A percentile compares a stretch with the other conserved stretches of the same genome.
phyloP scores from a whole-genome alignment of 2,888 invertebrate genomes.

The Pilophorus perplexus region DNA sequence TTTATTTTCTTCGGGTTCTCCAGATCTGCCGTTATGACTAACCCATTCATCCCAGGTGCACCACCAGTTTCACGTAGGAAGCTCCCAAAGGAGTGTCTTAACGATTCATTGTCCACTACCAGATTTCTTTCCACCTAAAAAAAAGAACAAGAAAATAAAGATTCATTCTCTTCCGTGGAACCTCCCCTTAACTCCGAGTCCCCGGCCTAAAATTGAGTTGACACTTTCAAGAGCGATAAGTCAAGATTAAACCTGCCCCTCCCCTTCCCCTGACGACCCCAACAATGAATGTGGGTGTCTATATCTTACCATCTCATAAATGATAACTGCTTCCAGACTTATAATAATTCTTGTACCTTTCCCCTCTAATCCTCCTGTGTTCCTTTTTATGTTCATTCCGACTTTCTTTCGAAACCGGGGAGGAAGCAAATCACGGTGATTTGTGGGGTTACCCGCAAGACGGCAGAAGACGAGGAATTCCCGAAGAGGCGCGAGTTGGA shows the following conservation, averaged over 20 bases:
- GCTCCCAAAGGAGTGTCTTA: constrained; percentile 21
- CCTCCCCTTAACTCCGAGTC: not conserved
- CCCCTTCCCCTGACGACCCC: too few species aligned
- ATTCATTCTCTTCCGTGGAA: constrained; percentile 7
- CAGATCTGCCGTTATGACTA: too few species aligned
- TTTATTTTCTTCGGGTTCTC: too few species aligned
- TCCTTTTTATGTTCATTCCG: not conserved
- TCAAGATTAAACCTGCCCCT: constrained; percentile 24
- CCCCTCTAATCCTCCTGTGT: not conserved
- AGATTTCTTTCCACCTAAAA: constrained; percentile 11
- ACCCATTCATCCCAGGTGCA: too few species aligned
- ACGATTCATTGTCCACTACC: constrained; percentile 37
- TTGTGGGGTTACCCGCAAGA: too few species aligned
- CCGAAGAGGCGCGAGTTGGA: too few species aligned
- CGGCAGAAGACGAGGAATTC: too few species aligned
- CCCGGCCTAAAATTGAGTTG: constrained; percentile 33
- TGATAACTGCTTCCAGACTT: constrained; percentile 29
- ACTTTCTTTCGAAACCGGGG: not conserved
- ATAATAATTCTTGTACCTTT: constrained; percentile 9
- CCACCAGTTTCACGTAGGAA: not conserved
- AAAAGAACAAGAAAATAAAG: not conserved
- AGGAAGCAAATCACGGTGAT: too few species aligned
- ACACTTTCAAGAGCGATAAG: constrained; percentile 34
- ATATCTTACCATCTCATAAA: constrained; percentile 30
- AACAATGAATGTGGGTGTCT: constrained; percentile 34